These are phyloP conservation scores for Melanostigma gelatinosum DNA, from an alignment of 2,113 vertebrate genomes.

Conservation along the genomic window DNA sequence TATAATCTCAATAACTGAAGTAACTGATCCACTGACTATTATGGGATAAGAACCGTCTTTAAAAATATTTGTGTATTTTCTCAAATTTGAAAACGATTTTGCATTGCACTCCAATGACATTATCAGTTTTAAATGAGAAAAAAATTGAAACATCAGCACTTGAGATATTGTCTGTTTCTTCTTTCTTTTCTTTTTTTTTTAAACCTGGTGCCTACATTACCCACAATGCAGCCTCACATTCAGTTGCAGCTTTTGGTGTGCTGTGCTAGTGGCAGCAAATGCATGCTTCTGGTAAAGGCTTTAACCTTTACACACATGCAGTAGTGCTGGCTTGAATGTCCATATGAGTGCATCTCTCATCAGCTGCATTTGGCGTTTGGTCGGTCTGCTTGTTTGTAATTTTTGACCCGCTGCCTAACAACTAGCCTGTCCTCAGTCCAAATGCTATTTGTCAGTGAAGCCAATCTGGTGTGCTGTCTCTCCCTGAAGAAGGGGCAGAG, in stretches of 20 bases:
- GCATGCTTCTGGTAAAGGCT: neutral
- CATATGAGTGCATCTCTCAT: slow-evolving; percentile 27
- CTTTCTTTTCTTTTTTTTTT: too few species aligned
- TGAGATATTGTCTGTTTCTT: neutral
- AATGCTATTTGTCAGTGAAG: slow-evolving; percentile 74
- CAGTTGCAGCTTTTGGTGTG: neutral
- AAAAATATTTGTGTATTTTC: too few species aligned
- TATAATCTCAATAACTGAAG: too few species aligned
- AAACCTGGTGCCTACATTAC: neutral
- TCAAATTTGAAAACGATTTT: too few species aligned
- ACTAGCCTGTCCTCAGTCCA: slow-evolving; percentile 62
- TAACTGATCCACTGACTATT: too few species aligned
- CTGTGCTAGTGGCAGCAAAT: neutral
- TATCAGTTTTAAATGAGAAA: neutral
- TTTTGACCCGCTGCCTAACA: slow-evolving; percentile 62
- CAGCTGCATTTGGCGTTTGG: slow-evolving; percentile 8
- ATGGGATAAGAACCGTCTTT: too few species aligned
- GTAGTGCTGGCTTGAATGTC: neutral
- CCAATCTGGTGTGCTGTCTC: slow-evolving; percentile 68
- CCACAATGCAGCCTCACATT: neutral
- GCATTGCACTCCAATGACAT: neutral
- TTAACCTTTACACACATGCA: too few species aligned
- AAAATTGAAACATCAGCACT: neutral
- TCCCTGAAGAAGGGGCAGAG: slow-evolving; percentile 58
- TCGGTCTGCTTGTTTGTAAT: slow-evolving; percentile 33